Evolutionary conservation across 2,888 invertebrate genomes (phyloP), one percentile per base, ranked within the genome.

Genomic region (Rhingia campestris): DNA sequence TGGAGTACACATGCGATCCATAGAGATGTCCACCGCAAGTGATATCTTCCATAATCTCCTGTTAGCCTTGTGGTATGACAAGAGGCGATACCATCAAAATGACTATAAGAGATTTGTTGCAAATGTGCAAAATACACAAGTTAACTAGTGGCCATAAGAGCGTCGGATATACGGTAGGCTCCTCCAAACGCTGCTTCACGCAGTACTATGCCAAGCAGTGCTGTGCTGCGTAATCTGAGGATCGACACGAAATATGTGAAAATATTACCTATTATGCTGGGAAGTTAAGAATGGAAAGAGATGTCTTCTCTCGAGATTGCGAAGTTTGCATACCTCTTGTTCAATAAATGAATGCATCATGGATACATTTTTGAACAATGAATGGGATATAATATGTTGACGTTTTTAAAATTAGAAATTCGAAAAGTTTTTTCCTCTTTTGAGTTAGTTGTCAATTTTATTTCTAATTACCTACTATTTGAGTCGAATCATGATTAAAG

Each of bases 21-120:
- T 69, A 69, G 58, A 79, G 56, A 74, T 74, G 79, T 84, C 84
- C 80, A 80, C 54, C 69, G 58, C 66, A 56, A 73, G 56, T 74
- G 64, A 80, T 84, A 84, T 84, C 84, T 84, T 30, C 74, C 47
- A 74, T 80, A 84, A 84, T 84, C 84, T 84, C 41, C 74, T 84
- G 84, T 84, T 80, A 84, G 84, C 59, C 76, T 84, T 59, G 79
- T 84, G 80, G 84, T 84, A 84, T 84, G 84, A 84, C 84, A 84
- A 59, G 74, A 43, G 33, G 64, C 84, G 84, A 84, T 84, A 84
- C 74, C 64, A 84, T 84, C 84, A 64, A 75, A 80, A 80, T 84
- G 74, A 70, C 69, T 74, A 75, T 84, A 84, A 84, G 70, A 74
- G 74, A 84, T 79, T 84, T 80, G 79, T 84, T 70, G 84, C 54